phyloP scores from a whole-genome alignment of 2,888 invertebrate species.

The Orchesellides sinensis region DNA sequence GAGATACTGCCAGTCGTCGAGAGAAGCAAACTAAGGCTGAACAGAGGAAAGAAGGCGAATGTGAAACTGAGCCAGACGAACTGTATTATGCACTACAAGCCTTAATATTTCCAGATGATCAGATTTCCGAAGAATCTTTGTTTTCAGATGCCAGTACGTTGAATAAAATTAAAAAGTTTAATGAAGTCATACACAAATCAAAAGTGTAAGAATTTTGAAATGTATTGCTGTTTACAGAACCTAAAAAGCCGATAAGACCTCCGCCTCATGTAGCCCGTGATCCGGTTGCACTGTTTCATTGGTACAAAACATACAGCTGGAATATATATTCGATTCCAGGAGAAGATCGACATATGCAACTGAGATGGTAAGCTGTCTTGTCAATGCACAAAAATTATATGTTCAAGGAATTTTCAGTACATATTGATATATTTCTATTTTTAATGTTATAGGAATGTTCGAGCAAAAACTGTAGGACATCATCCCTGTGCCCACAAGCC shows the following conservation, averaged over 20 bases:
- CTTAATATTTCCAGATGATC: slow-evolving; percentile 16
- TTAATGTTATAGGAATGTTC: slow-evolving; percentile 45
- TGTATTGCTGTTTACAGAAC: not conserved
- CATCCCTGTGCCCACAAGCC: slow-evolving; percentile 40
- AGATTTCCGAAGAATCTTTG: not conserved
- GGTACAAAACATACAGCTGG: slow-evolving; percentile 71
- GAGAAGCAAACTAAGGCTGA: not conserved
- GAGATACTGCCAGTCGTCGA: not conserved
- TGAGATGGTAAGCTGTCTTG: slow-evolving; percentile 68
- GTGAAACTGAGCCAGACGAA: slow-evolving; percentile 13
- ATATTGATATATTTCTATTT: not conserved
- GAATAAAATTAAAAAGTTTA: not conserved
- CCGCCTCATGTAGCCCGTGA: slow-evolving; percentile 61
- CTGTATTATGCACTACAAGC: slow-evolving; percentile 20
- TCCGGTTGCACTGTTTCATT: slow-evolving; percentile 72
- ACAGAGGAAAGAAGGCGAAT: not conserved
- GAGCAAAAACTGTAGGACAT: slow-evolving; percentile 61
- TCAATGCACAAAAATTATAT: not conserved
- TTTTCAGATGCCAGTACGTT: slow-evolving; percentile 11
- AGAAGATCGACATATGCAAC: slow-evolving; percentile 72
- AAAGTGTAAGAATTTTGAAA: not conserved
- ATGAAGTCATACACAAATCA: no score
- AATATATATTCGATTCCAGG: slow-evolving; percentile 71
- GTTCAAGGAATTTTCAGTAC: not conserved
- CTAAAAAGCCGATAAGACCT: not conserved